Evolutionary conservation across 2,113 vertebrate genomes (phyloP).

Genomic region (Lucifuga dentata): DNA sequence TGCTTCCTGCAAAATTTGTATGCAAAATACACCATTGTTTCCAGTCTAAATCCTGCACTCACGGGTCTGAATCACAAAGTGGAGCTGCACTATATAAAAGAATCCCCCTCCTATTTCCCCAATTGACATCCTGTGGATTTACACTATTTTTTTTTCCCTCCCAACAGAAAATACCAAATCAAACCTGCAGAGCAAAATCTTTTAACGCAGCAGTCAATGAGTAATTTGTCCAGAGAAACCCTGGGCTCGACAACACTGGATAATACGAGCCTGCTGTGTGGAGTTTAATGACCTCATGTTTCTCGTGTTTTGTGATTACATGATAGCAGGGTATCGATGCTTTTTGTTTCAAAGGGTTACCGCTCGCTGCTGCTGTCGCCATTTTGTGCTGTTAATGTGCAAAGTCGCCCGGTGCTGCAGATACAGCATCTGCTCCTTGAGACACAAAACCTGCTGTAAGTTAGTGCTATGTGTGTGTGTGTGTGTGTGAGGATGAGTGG

Average conservation of each 20-base stretch:
- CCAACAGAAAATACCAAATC: slow-evolving; percentile 10
- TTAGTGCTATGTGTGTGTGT: background rate
- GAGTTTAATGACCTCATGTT: background rate
- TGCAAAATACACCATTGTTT: no score
- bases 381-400: slow-evolving; percentile 23
- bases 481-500: slow-evolving; percentile 7
- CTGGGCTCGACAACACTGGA: no score
- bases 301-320: background rate
- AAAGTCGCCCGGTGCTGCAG: slow-evolving; percentile 26
- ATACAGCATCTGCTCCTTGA: slow-evolving; percentile 47
- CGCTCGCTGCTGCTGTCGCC: background rate
- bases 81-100: no score
- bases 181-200: background rate
- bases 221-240: no score
- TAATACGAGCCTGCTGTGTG: background rate
- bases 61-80: no score
- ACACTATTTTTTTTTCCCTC: background rate
- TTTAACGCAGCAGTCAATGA: no score
- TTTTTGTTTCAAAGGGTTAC: background rate
- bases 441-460: no score
- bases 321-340: background rate
- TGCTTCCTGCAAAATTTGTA: no score
- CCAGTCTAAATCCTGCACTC: no score
- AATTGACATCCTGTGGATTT: background rate
- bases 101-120: background rate